A percentile compares a stretch with the other conserved stretches of the same genome.
Evolutionary conservation across 2,113 vertebrate species (phyloP).

Genomic region (Prunella fulvescens): DNA sequence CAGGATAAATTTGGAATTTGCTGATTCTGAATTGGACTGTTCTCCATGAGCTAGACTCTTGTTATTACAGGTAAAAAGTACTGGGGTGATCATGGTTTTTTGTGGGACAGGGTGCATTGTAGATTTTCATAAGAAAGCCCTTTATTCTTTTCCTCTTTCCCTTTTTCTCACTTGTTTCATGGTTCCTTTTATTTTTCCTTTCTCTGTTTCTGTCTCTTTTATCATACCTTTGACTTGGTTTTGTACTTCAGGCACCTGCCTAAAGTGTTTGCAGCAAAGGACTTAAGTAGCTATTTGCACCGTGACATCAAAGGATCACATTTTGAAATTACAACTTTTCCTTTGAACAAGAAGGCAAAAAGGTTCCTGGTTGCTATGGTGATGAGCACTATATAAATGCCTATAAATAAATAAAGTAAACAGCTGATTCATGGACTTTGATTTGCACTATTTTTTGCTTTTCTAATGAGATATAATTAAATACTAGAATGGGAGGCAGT

Average conservation of each 20-base stretch:
- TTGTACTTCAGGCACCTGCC: background rate
- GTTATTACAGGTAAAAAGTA: background rate
- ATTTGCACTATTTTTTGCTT: slow-evolving; percentile 35
- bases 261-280: background rate
- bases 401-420: slow-evolving; percentile 57
- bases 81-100: background rate
- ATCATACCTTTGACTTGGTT: background rate
- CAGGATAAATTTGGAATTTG: background rate
- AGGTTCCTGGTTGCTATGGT: slow-evolving; percentile 37
- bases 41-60: background rate
- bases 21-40: background rate
- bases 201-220: background rate
- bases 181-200: background rate
- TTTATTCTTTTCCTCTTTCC: background rate
- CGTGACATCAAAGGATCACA: background rate
- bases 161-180: background rate
- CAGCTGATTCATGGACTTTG: slow-evolving; percentile 41
- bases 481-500: background rate
- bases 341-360: background rate
- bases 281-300: background rate
- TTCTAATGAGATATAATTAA: slow-evolving; percentile 30
- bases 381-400: background rate
- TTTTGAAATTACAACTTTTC: slow-evolving; percentile 33
- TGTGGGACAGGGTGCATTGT: background rate
- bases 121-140: background rate